phyloP scores from a whole-genome alignment of 2,888 invertebrate species.

The Chelonus formosanus region DNA sequence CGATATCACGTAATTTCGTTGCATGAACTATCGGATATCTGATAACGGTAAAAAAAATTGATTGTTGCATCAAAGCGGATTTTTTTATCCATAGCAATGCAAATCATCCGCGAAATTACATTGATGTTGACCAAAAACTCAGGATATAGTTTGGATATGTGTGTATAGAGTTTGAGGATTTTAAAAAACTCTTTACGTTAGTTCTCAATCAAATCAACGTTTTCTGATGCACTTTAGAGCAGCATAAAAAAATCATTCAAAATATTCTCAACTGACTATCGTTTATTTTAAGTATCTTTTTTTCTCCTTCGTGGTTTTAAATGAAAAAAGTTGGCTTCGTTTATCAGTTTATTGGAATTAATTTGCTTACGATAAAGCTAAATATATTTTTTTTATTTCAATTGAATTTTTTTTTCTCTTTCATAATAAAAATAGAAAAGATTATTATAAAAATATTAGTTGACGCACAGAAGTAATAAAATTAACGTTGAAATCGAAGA shows the following conservation, averaged over 20 bases:
- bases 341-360: background rate
- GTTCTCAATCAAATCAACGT: constrained; percentile 12
- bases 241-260: constrained; percentile 18
- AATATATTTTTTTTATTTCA: background rate
- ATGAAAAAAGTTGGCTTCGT: constrained; percentile 20
- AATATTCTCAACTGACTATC: constrained; percentile 4
- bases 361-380: too few species aligned
- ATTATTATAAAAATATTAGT: background rate
- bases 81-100: constrained; percentile 15
- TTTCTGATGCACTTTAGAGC: constrained; percentile 3
- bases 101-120: constrained; percentile 17
- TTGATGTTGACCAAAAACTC: constrained; percentile 18
- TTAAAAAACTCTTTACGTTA: constrained; percentile 19
- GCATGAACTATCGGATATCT: constrained; percentile 15
- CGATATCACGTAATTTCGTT: constrained; percentile 6
- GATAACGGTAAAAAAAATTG: constrained; percentile 1
- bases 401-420: background rate
- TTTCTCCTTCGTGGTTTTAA: constrained; percentile 17
- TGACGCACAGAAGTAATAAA: too few species aligned
- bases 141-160: background rate
- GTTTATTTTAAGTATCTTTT: constrained; percentile 7
- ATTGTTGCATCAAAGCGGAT: constrained; percentile 11
- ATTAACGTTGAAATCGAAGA: too few species aligned
- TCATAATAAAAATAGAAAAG: background rate
- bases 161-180: background rate